phyloP scores from a whole-genome alignment of 2,888 invertebrate genomes.

The Augochlorella aurata region DNA sequence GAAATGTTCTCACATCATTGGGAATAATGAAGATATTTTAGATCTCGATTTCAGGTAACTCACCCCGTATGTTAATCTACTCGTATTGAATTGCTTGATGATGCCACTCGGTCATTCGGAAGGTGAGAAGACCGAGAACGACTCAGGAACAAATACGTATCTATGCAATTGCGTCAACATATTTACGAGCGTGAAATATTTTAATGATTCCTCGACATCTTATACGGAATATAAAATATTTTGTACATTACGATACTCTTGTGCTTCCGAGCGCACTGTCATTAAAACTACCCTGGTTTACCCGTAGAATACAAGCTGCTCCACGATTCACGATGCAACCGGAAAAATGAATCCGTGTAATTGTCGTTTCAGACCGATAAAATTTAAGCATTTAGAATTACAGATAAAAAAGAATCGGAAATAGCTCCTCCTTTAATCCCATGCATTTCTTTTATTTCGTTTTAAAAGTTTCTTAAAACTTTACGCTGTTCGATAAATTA shows the following conservation, averaged over 20 bases:
- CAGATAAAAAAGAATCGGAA: neutral
- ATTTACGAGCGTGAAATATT: conserved; percentile 10
- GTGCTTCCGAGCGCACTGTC: neutral
- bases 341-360: neutral
- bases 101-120: neutral
- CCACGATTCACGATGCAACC: neutral
- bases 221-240: conserved; percentile 19
- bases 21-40: neutral
- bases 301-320: neutral
- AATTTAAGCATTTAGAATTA: too few relatives aligned
- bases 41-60: neutral
- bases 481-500: neutral
- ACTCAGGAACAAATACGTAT: conserved; percentile 34
- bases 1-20: neutral
- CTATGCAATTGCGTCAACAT: conserved; percentile 22
- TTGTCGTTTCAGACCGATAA: neutral
- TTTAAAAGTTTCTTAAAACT: neutral
- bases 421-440: neutral
- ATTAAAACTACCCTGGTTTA: neutral
- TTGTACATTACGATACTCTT: neutral
- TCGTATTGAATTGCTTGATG: conserved; percentile 15
- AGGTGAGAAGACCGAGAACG: conserved; percentile 18
- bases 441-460: neutral
- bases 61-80: conserved; percentile 15
- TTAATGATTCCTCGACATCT: conserved; percentile 19